Conservation (phyloP, 1,140 invertebrate species). For the Catajapyx aquilonaris region DNA sequence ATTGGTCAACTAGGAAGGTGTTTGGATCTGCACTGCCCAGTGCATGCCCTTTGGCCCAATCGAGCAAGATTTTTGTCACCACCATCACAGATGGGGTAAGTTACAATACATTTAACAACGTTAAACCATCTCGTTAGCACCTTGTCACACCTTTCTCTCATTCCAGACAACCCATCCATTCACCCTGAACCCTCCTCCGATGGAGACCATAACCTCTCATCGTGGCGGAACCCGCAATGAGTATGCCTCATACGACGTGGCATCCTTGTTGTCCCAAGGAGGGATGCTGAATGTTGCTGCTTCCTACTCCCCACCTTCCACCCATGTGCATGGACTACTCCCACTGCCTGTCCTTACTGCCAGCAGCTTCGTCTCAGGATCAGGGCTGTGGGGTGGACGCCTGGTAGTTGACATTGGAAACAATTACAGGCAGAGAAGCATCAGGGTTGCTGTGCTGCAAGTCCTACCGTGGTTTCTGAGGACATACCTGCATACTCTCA, state of each 20-base stretch:
- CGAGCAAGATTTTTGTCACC: slow-evolving; percentile 66
- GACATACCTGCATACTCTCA: slow-evolving; percentile 74
- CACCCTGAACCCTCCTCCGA: slow-evolving; percentile 28
- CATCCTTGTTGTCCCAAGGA: slow-evolving; percentile 20
- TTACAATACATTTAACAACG: slow-evolving; percentile 1
- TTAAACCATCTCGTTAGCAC: too few species aligned
- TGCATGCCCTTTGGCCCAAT: slow-evolving; percentile 52
- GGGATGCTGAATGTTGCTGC: slow-evolving; percentile 45
- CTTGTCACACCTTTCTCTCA: too few species aligned
- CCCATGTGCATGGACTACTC: slow-evolving; percentile 27
- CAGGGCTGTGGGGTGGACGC: slow-evolving; percentile 57
- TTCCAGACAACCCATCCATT: slow-evolving; percentile 14
- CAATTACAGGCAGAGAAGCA: slow-evolving; percentile 36
- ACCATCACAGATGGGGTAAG: slow-evolving; percentile 28
- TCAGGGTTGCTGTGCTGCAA: slow-evolving; percentile 49
- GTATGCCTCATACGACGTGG: slow-evolving; percentile 46
- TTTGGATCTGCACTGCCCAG: slow-evolving; percentile 63
- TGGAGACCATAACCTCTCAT: slow-evolving; percentile 29
- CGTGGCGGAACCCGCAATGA: slow-evolving; percentile 40
- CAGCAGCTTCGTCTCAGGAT: slow-evolving; percentile 60
- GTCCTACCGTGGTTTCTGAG: slow-evolving; percentile 87
- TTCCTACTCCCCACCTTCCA: slow-evolving; percentile 21
- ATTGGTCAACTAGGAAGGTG: slow-evolving; percentile 69
- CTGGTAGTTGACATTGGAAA: slow-evolving; percentile 62
- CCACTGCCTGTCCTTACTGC: slow-evolving; percentile 47